These are phyloP conservation scores for Uropetala carovei DNA, from an alignment of 2,888 invertebrate species.

Conservation along the genomic window DNA sequence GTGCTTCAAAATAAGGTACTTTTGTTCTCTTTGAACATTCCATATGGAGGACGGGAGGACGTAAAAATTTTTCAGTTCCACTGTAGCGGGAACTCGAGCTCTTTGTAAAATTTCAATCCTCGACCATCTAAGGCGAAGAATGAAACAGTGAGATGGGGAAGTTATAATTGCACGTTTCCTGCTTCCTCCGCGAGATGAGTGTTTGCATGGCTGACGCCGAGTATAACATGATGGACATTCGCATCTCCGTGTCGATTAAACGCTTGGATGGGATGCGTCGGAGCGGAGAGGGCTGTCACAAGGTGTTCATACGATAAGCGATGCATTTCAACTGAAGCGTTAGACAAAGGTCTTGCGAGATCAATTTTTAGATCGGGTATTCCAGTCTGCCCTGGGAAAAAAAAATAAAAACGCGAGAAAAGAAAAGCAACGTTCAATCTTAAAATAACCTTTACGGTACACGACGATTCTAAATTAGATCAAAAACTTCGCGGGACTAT, in stretches of 20 bases:
- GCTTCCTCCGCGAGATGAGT: background rate
- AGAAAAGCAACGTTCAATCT: too few species aligned
- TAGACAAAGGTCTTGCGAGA: background rate
- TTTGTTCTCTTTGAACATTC: too few species aligned
- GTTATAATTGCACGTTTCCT: too few species aligned
- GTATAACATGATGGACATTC: slow-evolving; percentile 45
- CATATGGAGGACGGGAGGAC: too few species aligned
- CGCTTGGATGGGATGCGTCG: slow-evolving; percentile 23
- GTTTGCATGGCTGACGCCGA: slow-evolving; percentile 11
- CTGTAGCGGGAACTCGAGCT: background rate
- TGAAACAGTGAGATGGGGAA: background rate
- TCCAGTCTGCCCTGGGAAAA: background rate
- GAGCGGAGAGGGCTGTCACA: background rate
- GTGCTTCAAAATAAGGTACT: too few species aligned
- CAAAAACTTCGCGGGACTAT: too few species aligned
- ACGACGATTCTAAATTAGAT: too few species aligned
- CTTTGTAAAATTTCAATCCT: slow-evolving; percentile 37
- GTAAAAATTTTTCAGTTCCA: too few species aligned
- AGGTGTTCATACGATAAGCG: background rate
- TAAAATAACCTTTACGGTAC: too few species aligned
- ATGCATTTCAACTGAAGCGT: slow-evolving; percentile 6
- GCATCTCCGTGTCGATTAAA: slow-evolving; percentile 19
- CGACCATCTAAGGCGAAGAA: slow-evolving; percentile 32
- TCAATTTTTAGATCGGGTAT: background rate
- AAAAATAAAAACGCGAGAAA: too few species aligned